Conservation (phyloP, 2,113 vertebrate genomes). For the Passerina amoena region DNA sequence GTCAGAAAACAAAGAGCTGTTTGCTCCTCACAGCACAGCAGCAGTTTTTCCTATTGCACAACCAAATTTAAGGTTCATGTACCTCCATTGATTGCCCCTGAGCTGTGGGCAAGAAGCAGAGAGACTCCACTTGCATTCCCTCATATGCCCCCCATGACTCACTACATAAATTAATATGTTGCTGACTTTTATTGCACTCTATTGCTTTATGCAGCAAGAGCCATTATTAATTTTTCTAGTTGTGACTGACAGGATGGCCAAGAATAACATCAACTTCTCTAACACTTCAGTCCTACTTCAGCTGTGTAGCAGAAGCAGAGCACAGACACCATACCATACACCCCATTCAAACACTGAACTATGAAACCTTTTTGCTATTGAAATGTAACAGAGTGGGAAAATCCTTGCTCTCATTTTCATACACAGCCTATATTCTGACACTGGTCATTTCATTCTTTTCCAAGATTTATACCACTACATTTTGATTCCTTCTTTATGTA, state of each 20-base stretch:
- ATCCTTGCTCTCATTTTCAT: background rate
- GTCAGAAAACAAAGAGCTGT: background rate
- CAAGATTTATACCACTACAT: background rate
- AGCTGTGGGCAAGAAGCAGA: background rate
- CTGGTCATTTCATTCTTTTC: background rate
- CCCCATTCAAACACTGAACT: background rate
- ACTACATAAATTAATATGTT: background rate
- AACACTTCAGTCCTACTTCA: background rate
- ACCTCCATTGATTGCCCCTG: background rate
- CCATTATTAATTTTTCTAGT: background rate
- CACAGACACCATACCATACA: background rate
- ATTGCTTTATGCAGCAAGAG: background rate
- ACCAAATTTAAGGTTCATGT: background rate
- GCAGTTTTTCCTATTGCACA: background rate
- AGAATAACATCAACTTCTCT: background rate
- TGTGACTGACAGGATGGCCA: background rate
- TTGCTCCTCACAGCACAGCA: background rate
- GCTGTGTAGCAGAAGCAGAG: background rate
- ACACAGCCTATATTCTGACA: background rate
- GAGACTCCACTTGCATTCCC: background rate
- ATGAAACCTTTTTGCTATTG: background rate
- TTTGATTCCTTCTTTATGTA: background rate
- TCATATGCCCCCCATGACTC: rapidly evolving
- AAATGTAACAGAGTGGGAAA: background rate
- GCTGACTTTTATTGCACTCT: background rate